Conservation (phyloP, 2,113 vertebrate species). For the Callaeas wilsoni region DNA sequence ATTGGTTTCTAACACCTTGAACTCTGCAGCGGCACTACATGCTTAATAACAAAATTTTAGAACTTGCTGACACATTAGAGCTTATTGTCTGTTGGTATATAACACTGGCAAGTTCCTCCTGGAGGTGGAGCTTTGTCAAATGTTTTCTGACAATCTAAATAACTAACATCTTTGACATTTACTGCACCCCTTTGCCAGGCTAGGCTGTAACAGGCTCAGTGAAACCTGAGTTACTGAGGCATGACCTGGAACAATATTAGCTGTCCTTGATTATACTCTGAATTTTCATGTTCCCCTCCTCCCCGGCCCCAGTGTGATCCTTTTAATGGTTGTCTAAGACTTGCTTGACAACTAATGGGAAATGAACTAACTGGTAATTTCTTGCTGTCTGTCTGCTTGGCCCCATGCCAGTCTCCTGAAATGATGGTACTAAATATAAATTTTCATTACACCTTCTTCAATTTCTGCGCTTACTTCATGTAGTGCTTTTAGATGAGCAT, state of each 20-base stretch:
- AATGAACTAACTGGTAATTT: conserved; percentile 54
- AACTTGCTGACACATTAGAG: neutral
- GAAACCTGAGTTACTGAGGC: conserved; percentile 55
- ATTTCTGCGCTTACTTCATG: conserved; percentile 28
- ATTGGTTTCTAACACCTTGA: neutral
- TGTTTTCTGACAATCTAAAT: conserved; percentile 40
- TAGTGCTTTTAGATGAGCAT: conserved; percentile 18
- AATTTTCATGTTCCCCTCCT: conserved; percentile 46
- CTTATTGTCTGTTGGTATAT: conserved; percentile 11
- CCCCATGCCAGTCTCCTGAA: conserved; percentile 41
- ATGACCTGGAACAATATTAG: conserved; percentile 60
- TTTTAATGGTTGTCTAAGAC: conserved; percentile 51
- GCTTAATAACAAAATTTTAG: conserved; percentile 17
- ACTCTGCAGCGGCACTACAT: neutral
- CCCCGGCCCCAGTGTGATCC: conserved; percentile 20
- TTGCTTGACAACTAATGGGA: conserved; percentile 60
- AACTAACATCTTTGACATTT: conserved; percentile 41
- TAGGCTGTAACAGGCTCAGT: neutral
- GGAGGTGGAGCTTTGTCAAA: neutral
- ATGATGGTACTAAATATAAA: conserved; percentile 47
- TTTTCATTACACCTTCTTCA: conserved; percentile 47
- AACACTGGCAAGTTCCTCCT: neutral
- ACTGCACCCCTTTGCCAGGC: conserved; percentile 1
- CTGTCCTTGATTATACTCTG: conserved; percentile 47
- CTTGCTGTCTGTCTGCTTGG: conserved; percentile 20